Percentiles rank a stretch among this genome's conserved stretches.
phyloP scores from a whole-genome alignment of 2,113 vertebrate genomes.

The Oxyura jamaicensis region DNA sequence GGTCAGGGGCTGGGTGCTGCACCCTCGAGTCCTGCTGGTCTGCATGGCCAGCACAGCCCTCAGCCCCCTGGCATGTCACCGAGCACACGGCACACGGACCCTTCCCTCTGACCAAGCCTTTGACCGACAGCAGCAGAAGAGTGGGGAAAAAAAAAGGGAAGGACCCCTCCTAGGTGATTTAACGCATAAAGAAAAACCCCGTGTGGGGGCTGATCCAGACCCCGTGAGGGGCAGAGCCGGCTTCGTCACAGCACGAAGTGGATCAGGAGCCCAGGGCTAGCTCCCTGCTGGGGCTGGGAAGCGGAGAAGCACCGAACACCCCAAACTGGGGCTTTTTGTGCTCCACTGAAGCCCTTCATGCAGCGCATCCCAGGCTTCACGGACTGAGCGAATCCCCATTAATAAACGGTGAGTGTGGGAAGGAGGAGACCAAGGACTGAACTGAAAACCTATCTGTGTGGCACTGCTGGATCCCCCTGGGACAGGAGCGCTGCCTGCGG shows the following conservation, averaged over 20 bases:
- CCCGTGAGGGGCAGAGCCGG: rapidly evolving
- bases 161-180: background rate
- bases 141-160: background rate
- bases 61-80: background rate
- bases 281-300: background rate
- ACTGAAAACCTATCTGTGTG: background rate
- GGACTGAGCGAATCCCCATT: background rate
- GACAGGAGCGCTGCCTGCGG: background rate
- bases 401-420: background rate
- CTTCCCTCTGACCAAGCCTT: background rate
- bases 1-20: background rate
- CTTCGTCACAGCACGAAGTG: background rate
- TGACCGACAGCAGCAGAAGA: background rate
- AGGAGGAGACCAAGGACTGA: background rate
- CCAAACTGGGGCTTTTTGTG: background rate
- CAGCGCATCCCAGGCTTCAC: background rate
- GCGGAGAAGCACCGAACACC: background rate
- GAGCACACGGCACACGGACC: background rate
- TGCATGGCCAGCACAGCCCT: background rate
- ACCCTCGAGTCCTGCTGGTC: background rate
- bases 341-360: rapidly evolving
- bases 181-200: background rate
- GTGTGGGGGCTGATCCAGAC: too few species aligned
- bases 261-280: background rate
- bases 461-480: background rate